Base-by-base conservation (phyloP, 2,113 vertebrate species). In the Crotalus viridis region DNA sequence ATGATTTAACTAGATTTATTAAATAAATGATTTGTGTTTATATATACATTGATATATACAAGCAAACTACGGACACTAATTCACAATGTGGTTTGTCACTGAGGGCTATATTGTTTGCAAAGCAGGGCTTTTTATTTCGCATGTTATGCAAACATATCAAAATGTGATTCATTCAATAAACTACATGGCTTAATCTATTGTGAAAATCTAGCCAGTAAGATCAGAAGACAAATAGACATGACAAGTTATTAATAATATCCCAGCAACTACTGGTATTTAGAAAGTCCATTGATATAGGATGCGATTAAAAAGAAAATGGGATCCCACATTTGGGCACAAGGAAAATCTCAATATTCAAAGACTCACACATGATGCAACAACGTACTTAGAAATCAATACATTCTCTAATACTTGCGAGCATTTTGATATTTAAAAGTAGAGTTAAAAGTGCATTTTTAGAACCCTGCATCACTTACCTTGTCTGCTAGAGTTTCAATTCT, bases 381-480 rank as follows among this genome's bases (percentile, higher is more conserved):
- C 33, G 2, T 5, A 22, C 26, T 85, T 86, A n/a, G 8, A 17
- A 48, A 59, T 86, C 26, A 39, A n/a, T 19, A n/a, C 54, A 85
- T 15, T 85, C 56, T 22, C 48, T 43, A 24, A 52, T 43, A 52
- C 24, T 39, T 12, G 43, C 8, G 5, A 43, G 21, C 48, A 56
- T 85, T 46, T 74, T 33, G 56, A 22, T n/a, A n/a, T 5, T 48
- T 21, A 24, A 91, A 57, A 55, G 7, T 46, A 56, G 8, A 6
- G 22, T 26, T 59, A 43, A 56, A 91, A 94, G 8, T 48, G 9
- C 22, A 46, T 57, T 90, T 90, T 87, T 39, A 48, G 93, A 94
- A 89, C 51, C 24, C 39, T 52, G 81, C 91, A 94, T 92, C 87
- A 85, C 28, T 0, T 92, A 91, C 89, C 89, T 96, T 91, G 24